Evolutionary conservation across 2,797 vertebrate species (phyloP).

Genomic region (Myoxocephalus aenaeus): DNA sequence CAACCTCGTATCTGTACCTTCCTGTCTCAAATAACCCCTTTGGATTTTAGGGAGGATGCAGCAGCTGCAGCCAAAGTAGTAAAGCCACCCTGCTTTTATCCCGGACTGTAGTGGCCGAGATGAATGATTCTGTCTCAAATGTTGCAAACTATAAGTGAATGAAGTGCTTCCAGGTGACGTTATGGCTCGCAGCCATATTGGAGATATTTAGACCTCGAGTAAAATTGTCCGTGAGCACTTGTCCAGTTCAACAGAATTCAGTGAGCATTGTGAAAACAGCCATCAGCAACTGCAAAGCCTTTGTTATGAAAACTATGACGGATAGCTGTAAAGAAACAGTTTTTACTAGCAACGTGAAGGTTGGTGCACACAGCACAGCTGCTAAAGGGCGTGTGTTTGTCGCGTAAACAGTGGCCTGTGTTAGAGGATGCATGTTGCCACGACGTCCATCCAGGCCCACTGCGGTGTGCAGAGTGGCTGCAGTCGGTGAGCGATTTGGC

Average conservation of each 20-base stretch:
- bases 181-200: neutral
- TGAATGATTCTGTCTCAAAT: neutral
- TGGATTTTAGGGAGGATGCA: constrained; percentile 6
- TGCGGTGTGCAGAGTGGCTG: constrained; percentile 38
- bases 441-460: constrained; percentile 43
- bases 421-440: constrained; percentile 49
- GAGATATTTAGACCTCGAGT: constrained; percentile 4
- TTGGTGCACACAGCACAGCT: constrained; percentile 24
- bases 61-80: constrained; percentile 2
- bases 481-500: constrained; percentile 51
- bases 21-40: constrained; percentile 25
- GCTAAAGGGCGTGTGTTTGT: constrained; percentile 49
- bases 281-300: constrained; percentile 3
- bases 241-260: neutral
- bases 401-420: constrained; percentile 52
- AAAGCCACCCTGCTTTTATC: constrained; percentile 17
- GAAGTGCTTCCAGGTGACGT: constrained; percentile 30
- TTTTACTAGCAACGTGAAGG: constrained; percentile 12
- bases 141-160: constrained; percentile 21
- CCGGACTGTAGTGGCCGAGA: neutral
- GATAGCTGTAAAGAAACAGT: constrained; percentile 1
- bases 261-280: constrained; percentile 1
- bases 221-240: constrained; percentile 5
- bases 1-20: neutral
- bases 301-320: constrained; percentile 21